Evolutionary conservation across 2,888 invertebrate species (phyloP), one percentile per base, ranked within the genome.

Genomic region (Gibbula magus): DNA sequence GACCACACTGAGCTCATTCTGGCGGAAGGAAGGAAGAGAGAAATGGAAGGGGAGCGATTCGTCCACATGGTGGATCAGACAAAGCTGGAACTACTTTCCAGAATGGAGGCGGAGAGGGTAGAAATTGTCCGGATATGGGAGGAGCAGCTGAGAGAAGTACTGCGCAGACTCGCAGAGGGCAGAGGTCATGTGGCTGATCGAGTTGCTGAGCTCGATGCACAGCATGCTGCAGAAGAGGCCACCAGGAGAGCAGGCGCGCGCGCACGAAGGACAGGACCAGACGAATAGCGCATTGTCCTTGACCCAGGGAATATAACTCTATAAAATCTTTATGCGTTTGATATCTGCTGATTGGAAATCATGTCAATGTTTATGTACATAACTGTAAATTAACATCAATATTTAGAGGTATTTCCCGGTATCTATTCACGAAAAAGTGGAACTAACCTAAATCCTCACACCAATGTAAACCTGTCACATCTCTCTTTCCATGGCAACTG

Each of bases 101-200:
- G 83, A 20, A 82, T 85, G 83, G 83, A 85, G 56, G 81, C 82
- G 8, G 85, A 85, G 25, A 70, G 85, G 10, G 80, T 82, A 18
- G 82, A 85, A 53, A 53, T 78, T 29, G 51, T 70, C n/a, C 39
- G 78, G 20, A 52, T 78, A 10, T 78, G 67, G 70, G 53, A 78
- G n/a, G 67, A 52, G 20, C 78, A 78, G n/a, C 29, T 70, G 18
- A n/a, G 70, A 32, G 67, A 78, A 35, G 70, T 78, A n/a, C 61
- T 78, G 67, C 22, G 61, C 51, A 67, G 52, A 70, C 45, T 45
- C 61, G 78, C 70, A n/a, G 67, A 70, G 29, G 51, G 74, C 51
- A 74, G 51, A 74, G 20, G 45, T 8, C 45, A 25, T 8, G 45
- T 51, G 51, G 74, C 39, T 25, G 74, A 51, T 10, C 35, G 51